Conservation (phyloP, 2,113 vertebrate species). For the Nesoenas mayeri region DNA sequence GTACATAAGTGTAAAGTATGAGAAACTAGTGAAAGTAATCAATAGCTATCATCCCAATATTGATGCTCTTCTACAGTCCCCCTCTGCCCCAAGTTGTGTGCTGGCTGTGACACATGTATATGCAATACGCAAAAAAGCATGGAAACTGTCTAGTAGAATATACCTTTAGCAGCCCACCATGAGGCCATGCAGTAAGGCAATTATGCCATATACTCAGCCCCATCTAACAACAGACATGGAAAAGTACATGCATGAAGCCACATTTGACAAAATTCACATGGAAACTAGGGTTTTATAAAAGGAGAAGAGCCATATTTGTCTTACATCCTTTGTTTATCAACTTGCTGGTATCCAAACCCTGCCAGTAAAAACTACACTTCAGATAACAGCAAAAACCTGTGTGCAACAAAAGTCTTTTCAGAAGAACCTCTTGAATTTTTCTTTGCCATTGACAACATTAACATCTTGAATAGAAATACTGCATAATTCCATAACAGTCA, state of each 20-base stretch:
- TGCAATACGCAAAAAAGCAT: background rate
- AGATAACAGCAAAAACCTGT: background rate
- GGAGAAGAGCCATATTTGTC: background rate
- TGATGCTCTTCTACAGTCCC: background rate
- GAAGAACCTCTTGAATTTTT: background rate
- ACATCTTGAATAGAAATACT: background rate
- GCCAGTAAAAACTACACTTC: background rate
- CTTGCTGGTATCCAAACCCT: background rate
- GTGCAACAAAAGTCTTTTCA: background rate
- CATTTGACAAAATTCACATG: background rate
- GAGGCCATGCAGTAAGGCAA: background rate
- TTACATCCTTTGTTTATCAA: background rate
- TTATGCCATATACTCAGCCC: background rate
- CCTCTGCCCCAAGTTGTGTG: background rate
- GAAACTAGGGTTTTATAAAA: background rate
- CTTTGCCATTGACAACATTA: background rate
- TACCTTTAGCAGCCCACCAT: background rate
- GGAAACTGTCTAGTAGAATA: too few relatives aligned
- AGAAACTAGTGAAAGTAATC: background rate
- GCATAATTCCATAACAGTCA: background rate
- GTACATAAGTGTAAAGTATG: background rate
- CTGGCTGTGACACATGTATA: accelerated
- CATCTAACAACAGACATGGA: background rate
- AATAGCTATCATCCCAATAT: background rate
- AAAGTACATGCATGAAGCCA: accelerated